These are phyloP conservation scores for Cephonodes hylas DNA, from an alignment of 2,888 invertebrate genomes.

Conservation along the genomic window DNA sequence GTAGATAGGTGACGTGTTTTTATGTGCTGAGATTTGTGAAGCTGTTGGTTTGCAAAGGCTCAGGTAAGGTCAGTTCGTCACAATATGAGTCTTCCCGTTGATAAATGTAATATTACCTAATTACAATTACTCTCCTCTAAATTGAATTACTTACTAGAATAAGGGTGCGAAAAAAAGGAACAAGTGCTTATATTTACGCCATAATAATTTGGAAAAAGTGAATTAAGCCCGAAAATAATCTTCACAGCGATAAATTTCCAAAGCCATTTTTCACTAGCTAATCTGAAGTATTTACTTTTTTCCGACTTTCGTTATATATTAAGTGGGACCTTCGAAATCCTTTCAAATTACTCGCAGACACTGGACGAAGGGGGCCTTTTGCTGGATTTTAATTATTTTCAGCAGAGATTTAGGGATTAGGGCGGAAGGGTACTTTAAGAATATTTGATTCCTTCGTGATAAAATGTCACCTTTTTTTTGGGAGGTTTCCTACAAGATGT, in stretches of 20 bases:
- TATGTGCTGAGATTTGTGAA: background rate
- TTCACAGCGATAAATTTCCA: conserved; percentile 45
- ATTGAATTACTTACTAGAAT: background rate
- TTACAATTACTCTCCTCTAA: no score
- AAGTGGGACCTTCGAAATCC: conserved; percentile 57
- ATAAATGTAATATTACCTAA: no score
- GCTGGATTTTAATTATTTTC: conserved; percentile 45
- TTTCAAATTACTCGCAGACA: conserved; percentile 53
- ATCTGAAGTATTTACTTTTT: conserved; percentile 50
- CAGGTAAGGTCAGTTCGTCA: no score
- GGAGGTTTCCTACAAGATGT: no score
- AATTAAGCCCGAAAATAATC: conserved; percentile 5
- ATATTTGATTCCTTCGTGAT: conserved; percentile 13
- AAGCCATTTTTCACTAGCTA: conserved; percentile 48
- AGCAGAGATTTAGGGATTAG: conserved; percentile 32
- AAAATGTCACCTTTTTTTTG: background rate
- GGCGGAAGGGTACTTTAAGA: conserved; percentile 29
- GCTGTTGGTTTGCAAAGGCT: no score
- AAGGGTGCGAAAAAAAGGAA: background rate
- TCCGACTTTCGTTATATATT: conserved; percentile 51
- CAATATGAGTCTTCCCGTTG: no score
- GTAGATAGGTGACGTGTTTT: background rate
- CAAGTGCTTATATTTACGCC: background rate
- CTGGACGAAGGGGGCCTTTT: conserved; percentile 38
- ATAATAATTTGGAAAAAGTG: conserved; percentile 3